Base-by-base conservation (phyloP, 2,888 invertebrate species). In the Eristalinus aeneus region DNA sequence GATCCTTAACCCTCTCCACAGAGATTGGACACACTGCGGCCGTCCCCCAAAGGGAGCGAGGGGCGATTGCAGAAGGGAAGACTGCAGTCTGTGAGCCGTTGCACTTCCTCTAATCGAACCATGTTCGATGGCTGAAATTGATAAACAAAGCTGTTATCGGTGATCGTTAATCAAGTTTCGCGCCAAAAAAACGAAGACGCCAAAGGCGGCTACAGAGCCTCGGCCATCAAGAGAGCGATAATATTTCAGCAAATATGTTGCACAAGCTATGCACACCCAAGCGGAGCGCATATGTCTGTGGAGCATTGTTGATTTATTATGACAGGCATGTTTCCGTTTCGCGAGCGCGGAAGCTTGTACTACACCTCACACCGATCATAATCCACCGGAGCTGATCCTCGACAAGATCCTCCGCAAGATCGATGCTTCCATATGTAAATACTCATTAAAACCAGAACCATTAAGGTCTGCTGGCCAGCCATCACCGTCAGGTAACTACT, bases 131-230 rank as follows among this genome's bases (percentile, higher is more conserved):
- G 69, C 78, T 74, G 32, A 82, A 86, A 78, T 78, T 86, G 86
- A 86, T 86, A 86, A 86, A 82, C 74, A 67, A 67, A 82, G 71
- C 67, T 81, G 74, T 82, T 82, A 86, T 86, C 86, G 82, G 53
- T 60, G 82, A 86, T 78, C 86, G 86, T 81, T 82, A 82, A 81
- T 86, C 86, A 86, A 82, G 65, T 46, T 12, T 23, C 34, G 32
- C 46, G 65, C 32, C 65, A 54, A 67, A 54, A 58, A 69, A 34
- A 27, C 27, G 56, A 31, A 60, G 12, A 20, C 65, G 12, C 36
- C 54, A 32, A 23, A 31, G 12, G 12, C 1, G 1, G 5, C 6
- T 22, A 8, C 22, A 1, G 23, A 11, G 56, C 9, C 11, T 6
- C n/a, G 16, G 46, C 46, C 46, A 16, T 46, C 46, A 46, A 32